Conservation (phyloP, 2,888 invertebrate genomes). For the Syritta pipiens region DNA sequence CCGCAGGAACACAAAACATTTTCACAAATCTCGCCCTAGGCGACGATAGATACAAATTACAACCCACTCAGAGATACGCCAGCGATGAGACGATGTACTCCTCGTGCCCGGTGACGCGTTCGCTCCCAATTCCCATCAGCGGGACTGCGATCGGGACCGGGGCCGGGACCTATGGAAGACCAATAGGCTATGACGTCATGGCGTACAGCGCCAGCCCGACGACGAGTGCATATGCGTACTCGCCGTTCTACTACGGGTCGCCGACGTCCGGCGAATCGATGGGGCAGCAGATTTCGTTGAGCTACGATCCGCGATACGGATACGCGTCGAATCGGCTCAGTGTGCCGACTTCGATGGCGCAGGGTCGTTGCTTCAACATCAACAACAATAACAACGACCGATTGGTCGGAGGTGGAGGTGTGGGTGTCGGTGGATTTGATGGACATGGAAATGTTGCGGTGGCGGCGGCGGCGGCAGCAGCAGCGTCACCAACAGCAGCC, state of each 20-base stretch:
- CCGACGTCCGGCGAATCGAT: conserved; percentile 71
- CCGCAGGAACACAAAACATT: conserved; percentile 65
- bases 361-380: conserved; percentile 15
- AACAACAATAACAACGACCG: conserved; percentile 22
- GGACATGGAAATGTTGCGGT: conserved; percentile 19
- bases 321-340: conserved; percentile 73
- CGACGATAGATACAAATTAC: conserved; percentile 71
- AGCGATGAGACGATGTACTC: conserved; percentile 74
- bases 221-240: conserved; percentile 71
- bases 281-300: conserved; percentile 71
- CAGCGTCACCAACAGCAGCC: conserved; percentile 59
- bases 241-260: conserved; percentile 76
- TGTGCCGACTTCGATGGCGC: conserved; percentile 68
- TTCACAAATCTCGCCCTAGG: conserved; percentile 73
- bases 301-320: conserved; percentile 75
- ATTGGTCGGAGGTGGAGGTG: neutral
- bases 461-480: conserved; percentile 8
- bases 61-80: conserved; percentile 30
- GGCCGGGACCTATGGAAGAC: conserved; percentile 23
- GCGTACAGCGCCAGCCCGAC: conserved; percentile 76
- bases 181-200: conserved; percentile 33
- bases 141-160: too few species aligned
- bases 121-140: conserved; percentile 76
- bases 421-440: conserved; percentile 15
- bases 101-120: conserved; percentile 72